Evolutionary conservation across 2,113 vertebrate species (phyloP).

Genomic region (Pagrus major): DNA sequence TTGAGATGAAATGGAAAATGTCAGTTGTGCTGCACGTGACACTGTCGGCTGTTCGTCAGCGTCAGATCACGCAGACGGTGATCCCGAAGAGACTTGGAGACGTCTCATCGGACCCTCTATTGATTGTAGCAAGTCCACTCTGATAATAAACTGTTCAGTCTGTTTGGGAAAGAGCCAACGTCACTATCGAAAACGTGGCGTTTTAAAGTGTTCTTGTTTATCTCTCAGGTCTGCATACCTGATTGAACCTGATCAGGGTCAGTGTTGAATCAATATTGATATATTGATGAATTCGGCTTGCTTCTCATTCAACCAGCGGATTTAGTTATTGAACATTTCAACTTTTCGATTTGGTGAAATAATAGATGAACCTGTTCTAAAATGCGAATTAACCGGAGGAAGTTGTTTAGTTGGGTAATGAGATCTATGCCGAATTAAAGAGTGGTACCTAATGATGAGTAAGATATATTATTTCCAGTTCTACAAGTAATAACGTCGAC

Average conservation of each 20-base stretch:
- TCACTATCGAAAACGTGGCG: background rate
- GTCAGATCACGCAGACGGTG: background rate
- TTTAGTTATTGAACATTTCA: background rate
- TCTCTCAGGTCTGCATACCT: background rate
- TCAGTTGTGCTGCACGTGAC: conserved; percentile 25
- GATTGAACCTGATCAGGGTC: background rate
- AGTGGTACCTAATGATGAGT: background rate
- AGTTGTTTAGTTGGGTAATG: too few species aligned
- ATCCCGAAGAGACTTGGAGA: background rate
- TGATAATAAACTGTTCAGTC: background rate
- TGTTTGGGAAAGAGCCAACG: background rate
- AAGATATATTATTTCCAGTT: fast-evolving
- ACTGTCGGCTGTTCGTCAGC: conserved; percentile 1
- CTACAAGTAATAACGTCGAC: fast-evolving
- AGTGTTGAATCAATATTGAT: background rate
- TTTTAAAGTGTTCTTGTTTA: conserved; percentile 1
- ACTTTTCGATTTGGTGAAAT: conserved; percentile 4
- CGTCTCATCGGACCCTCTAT: background rate
- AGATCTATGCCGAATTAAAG: background rate
- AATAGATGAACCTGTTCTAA: background rate
- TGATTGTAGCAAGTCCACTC: conserved; percentile 2
- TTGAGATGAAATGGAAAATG: conserved; percentile 16
- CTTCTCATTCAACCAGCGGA: background rate
- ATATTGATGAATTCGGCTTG: background rate
- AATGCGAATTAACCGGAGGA: background rate